A percentile compares a stretch with the other conserved stretches of the same genome.
phyloP scores from a whole-genome alignment of 2,888 invertebrate genomes.

The Acanthosepion pharaonis region DNA sequence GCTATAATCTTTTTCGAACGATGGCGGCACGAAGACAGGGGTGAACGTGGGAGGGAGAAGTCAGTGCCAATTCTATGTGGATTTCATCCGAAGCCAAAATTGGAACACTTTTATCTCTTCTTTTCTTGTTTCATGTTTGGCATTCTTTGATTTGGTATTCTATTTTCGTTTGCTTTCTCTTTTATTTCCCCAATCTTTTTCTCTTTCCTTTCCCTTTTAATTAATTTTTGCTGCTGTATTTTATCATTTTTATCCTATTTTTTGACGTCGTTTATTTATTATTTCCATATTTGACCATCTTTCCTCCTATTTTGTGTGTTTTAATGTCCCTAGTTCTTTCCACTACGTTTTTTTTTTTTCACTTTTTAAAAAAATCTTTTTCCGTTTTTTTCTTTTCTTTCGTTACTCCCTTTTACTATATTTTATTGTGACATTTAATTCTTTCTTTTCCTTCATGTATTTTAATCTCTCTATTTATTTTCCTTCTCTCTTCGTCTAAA shows the following conservation, averaged over 20 bases:
- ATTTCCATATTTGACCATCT: too few relatives aligned
- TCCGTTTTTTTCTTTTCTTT: not conserved
- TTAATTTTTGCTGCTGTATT: not conserved
- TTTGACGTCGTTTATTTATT: not conserved
- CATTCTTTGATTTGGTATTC: too few relatives aligned
- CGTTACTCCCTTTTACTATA: too few relatives aligned
- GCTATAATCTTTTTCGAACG: not conserved
- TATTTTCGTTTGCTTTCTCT: too few relatives aligned
- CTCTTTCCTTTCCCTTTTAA: not conserved
- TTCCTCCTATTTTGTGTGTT: too few relatives aligned
- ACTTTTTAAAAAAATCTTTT: not conserved
- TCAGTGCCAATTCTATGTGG: not conserved
- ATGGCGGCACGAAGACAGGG: not conserved
- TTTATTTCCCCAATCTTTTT: not conserved
- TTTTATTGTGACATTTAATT: too few relatives aligned
- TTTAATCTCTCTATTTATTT: too few relatives aligned
- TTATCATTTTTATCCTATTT: not conserved
- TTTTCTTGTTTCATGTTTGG: not conserved
- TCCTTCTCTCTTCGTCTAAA: too few relatives aligned
- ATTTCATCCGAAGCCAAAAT: not conserved
- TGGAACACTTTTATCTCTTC: not conserved
- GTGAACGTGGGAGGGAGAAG: not conserved
- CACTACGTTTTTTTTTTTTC: not conserved
- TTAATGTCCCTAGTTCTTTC: too few relatives aligned
- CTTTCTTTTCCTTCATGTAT: too few relatives aligned